Evolutionary conservation across 1,140 invertebrate species (phyloP), one percentile per base, ranked within the genome.

Genomic region (Aphelenchoides besseyi): DNA sequence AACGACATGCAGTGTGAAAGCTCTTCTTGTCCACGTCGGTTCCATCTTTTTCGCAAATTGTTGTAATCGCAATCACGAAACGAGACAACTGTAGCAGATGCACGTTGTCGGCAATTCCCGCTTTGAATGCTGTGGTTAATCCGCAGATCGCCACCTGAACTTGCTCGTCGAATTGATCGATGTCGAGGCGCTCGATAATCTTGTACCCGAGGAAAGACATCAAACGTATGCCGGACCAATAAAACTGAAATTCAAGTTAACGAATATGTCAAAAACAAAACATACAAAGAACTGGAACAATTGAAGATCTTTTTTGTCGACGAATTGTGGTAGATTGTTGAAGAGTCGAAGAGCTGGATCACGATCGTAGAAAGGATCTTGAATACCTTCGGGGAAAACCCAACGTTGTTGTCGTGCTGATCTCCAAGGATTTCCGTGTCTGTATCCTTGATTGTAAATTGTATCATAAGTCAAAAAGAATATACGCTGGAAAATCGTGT

Each of bases 151-250:
- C 63, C 30, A 66, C 36, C 2, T 36, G 30, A 16, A 66, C 63
- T 29, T 66, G 30, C 63, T 66, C 63, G 16, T 66, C 63, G 32
- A 66, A 66, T 2, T n/a, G 30, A 53, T 66, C 63, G 1, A 66
- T 16, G 32, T 66, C 63, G 9, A 66, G 12, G 12, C 48, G n/a
- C 16, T 66, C 30, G 2, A 66, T 23, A 1, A 66, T 66, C 32
- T 66, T 66, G 63, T 66, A 66, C 12, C 63, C 63, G 16, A 66
- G 16, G 30, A 66, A 66, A 16, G 32, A 33, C n/a, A 66, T 16
- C 0, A 66, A 33, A n/a, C 63, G 16, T 12, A 66, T 32, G 26
- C 63, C 63, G 36, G 32, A 12, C 63, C 63, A 66, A 30, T 66
- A 66, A 30, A 32, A 35, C 63, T 66, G 63, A 66, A 66, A 59